phyloP scores from a whole-genome alignment of 2,888 invertebrate genomes.

The Stratiomys singularior region DNA sequence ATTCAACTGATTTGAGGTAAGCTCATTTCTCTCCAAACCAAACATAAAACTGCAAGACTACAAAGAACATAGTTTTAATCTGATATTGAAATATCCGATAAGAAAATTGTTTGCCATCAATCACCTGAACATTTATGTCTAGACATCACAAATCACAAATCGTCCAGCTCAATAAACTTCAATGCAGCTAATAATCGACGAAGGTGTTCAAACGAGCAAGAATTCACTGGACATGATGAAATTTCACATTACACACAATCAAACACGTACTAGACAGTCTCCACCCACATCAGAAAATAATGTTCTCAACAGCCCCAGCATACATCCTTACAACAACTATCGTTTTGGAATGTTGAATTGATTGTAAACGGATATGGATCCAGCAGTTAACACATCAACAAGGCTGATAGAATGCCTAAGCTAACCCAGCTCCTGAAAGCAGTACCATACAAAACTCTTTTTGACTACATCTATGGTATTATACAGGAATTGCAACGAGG shows the following conservation, averaged over 20 bases:
- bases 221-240: not conserved
- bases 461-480: not conserved
- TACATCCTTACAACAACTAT: not conserved
- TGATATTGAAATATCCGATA: too few species aligned
- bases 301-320: not conserved
- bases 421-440: not conserved
- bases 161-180: too few species aligned
- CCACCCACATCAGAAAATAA: not conserved
- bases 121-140: too few species aligned
- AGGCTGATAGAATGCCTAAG: not conserved
- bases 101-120: too few species aligned
- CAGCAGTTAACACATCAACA: not conserved
- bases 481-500: not conserved
- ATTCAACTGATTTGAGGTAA: too few species aligned
- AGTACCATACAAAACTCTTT: not conserved
- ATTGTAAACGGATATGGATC: not conserved
- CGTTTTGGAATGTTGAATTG: not conserved
- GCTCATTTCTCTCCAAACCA: too few species aligned
- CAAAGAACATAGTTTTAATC: too few species aligned
- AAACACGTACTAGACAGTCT: not conserved
- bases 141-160: too few species aligned
- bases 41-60: too few species aligned
- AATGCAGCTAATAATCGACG: not conserved
- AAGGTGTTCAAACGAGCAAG: not conserved
- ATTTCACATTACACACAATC: not conserved